A percentile compares a stretch with the other conserved stretches of the same genome.
Evolutionary conservation across 2,113 vertebrate species (phyloP).

Genomic region (Eulemur macaco): DNA sequence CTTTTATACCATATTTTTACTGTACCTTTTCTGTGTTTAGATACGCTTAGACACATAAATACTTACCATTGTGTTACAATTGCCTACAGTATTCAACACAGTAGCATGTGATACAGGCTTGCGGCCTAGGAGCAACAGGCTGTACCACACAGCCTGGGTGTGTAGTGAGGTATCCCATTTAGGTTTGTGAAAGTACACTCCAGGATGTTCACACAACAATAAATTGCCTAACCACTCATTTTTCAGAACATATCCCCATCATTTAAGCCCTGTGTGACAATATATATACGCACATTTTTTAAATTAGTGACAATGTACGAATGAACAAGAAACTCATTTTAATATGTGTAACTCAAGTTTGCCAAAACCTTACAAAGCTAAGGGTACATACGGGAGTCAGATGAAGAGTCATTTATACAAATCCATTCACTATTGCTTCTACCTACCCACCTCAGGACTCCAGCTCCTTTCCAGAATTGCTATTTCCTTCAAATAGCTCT

Average conservation of each 20-base stretch:
- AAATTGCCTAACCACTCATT: background rate
- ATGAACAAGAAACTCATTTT: background rate
- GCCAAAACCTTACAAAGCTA: background rate
- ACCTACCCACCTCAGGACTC: background rate
- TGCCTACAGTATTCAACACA: background rate
- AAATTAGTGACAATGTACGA: background rate
- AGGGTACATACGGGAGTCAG: background rate
- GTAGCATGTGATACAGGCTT: background rate
- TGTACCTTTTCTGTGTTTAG: background rate
- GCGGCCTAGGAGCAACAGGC: background rate
- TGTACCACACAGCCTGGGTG: background rate
- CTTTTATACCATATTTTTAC: background rate
- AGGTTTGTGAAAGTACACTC: background rate
- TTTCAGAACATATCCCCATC: background rate
- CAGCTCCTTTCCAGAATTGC: background rate
- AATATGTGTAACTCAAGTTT: background rate
- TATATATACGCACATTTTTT: background rate
- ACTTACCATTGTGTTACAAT: background rate
- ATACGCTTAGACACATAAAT: background rate
- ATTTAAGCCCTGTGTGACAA: background rate
- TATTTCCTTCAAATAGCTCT: background rate
- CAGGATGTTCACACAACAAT: background rate
- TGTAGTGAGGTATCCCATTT: background rate
- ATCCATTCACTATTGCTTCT: background rate
- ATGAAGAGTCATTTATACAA: background rate